Conservation (phyloP, 2,113 vertebrate genomes). For the Tragulus kanchil region DNA sequence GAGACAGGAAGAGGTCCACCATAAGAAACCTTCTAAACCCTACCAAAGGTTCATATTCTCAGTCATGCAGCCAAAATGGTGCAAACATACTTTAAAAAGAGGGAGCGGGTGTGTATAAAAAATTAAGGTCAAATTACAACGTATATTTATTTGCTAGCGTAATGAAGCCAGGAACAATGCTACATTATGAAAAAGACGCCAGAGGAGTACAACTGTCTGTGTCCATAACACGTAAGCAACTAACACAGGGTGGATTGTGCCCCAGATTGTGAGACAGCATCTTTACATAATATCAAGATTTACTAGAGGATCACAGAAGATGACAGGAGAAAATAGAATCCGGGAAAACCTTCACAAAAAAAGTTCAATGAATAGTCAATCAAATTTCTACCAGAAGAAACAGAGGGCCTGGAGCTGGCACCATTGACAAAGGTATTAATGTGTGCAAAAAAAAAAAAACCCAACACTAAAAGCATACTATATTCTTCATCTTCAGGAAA, state of each 20-base stretch:
- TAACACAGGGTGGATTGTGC: neutral
- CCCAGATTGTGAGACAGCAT: neutral
- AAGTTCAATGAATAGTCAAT: neutral
- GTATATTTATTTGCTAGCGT: neutral
- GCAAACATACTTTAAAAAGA: neutral
- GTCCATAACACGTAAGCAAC: neutral
- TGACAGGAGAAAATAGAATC: constrained; percentile 1
- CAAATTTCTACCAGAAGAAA: neutral
- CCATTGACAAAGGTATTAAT: neutral
- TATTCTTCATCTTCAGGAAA: neutral
- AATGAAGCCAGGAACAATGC: neutral
- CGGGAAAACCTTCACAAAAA: neutral
- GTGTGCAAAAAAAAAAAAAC: neutral
- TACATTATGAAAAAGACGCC: neutral
- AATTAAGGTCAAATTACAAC: neutral
- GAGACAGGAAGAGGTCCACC: neutral
- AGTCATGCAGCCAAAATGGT: neutral
- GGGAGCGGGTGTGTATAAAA: neutral
- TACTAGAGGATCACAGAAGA: neutral
- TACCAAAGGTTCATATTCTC: neutral
- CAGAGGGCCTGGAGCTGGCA: neutral
- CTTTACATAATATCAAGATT: neutral
- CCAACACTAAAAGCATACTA: neutral
- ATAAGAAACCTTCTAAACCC: neutral
- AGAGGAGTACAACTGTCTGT: neutral